Evolutionary conservation across 2,797 vertebrate genomes (phyloP).

Genomic region (Pogonophryne albipinna): DNA sequence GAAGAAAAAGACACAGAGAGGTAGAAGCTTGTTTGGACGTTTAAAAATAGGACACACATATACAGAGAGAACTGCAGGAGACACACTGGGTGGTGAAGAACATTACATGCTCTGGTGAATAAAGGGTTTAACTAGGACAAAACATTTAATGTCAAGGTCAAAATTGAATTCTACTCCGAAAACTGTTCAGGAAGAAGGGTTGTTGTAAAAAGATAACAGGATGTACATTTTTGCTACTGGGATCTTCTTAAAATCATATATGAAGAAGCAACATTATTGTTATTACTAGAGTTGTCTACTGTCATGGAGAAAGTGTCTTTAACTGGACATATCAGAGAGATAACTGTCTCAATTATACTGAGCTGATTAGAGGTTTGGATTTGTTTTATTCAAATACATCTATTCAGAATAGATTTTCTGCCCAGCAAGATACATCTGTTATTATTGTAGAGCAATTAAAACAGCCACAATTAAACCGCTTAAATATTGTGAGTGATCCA

Average conservation of each 20-base stretch:
- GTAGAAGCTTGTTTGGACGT: slow-evolving; percentile 1
- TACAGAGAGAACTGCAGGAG: slow-evolving; percentile 18
- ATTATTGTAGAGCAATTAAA: slow-evolving; percentile 34
- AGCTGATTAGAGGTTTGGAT: slow-evolving; percentile 31
- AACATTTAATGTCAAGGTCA: slow-evolving; percentile 23
- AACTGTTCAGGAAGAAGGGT: not conserved
- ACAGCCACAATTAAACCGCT: not conserved
- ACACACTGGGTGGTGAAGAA: slow-evolving; percentile 22
- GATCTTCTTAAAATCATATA: not conserved
- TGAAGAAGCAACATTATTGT: not conserved
- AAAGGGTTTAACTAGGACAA: slow-evolving; percentile 24
- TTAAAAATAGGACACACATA: slow-evolving; percentile 26
- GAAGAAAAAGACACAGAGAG: slow-evolving; percentile 1
- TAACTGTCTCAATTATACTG: slow-evolving; percentile 18
- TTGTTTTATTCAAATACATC: slow-evolving; percentile 34
- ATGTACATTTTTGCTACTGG: not conserved
- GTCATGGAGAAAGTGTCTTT: slow-evolving; percentile 6
- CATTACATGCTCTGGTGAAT: slow-evolving; percentile 12
- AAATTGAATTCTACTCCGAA: not conserved
- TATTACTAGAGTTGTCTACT: not conserved
- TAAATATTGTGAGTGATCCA: not conserved
- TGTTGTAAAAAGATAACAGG: not conserved
- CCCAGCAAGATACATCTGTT: slow-evolving; percentile 5
- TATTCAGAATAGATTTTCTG: slow-evolving; percentile 16
- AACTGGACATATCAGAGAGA: slow-evolving; percentile 28